A percentile compares a stretch with the other conserved stretches of the same genome.
phyloP scores from a whole-genome alignment of 2,113 vertebrate genomes.

The Cathartes aura region DNA sequence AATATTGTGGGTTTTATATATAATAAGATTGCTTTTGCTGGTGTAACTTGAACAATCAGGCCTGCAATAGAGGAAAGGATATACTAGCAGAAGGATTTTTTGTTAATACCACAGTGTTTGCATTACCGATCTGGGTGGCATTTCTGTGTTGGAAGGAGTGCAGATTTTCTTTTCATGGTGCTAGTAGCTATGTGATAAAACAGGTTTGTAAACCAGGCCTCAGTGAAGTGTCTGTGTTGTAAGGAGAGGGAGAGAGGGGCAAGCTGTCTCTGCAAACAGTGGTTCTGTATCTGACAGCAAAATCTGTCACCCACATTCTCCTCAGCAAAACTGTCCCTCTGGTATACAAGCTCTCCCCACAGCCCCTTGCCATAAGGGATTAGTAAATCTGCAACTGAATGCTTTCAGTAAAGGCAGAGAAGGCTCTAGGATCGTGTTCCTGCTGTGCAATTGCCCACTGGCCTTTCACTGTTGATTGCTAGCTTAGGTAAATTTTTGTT shows the following conservation, averaged over 20 bases:
- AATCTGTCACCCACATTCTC: background rate
- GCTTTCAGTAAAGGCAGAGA: conserved; percentile 17
- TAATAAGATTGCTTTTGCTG: background rate
- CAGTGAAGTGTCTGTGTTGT: background rate
- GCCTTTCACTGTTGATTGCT: conserved; percentile 30
- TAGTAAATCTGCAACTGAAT: background rate
- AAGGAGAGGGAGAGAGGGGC: background rate
- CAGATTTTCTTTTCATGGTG: background rate
- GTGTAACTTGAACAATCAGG: background rate
- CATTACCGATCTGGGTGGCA: background rate
- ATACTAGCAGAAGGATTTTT: background rate
- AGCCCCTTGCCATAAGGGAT: background rate
- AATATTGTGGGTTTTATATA: background rate
- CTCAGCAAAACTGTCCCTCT: background rate
- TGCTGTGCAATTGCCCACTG: conserved; percentile 57
- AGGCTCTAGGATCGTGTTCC: conserved; percentile 14
- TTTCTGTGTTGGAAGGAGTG: background rate
- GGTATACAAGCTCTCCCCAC: background rate
- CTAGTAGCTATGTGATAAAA: background rate
- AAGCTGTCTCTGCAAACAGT: background rate
- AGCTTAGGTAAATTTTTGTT: conserved; percentile 29
- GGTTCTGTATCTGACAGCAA: background rate
- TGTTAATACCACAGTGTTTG: background rate
- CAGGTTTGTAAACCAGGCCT: background rate
- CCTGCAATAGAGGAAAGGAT: background rate